Conservation (phyloP, 2,797 vertebrate species). For the Okamejei kenojei region DNA sequence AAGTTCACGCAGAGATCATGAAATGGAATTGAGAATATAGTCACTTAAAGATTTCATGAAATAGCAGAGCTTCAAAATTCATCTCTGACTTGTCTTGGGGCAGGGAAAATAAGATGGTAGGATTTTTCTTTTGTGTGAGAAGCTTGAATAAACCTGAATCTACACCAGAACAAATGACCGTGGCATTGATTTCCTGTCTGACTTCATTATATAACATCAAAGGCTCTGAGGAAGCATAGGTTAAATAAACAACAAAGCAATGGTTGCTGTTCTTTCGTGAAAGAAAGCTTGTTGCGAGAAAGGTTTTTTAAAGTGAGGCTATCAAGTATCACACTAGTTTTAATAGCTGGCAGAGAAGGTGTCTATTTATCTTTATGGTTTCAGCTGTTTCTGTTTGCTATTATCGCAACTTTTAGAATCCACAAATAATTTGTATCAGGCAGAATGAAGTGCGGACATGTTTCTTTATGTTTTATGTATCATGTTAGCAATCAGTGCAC, state of each 20-base stretch:
- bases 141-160: background rate
- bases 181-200: constrained; percentile 17
- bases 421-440: background rate
- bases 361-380: background rate
- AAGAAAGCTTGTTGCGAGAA: background rate
- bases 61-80: background rate
- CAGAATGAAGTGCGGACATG: background rate
- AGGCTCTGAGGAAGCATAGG: background rate
- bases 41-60: background rate
- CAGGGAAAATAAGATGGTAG: background rate
- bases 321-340: background rate
- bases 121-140: background rate
- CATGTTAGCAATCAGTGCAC: background rate
- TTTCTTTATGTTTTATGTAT: background rate
- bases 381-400: constrained; percentile 1
- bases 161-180: constrained; percentile 2
- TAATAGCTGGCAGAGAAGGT: background rate
- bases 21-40: background rate
- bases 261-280: background rate
- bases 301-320: background rate
- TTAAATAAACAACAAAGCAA: background rate
- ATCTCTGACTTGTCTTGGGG: background rate
- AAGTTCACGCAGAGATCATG: background rate
- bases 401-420: background rate
- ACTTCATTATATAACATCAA: constrained; percentile 11